Base-by-base conservation (phyloP, 2,888 invertebrate genomes). In the Megalurothrips usitatus region DNA sequence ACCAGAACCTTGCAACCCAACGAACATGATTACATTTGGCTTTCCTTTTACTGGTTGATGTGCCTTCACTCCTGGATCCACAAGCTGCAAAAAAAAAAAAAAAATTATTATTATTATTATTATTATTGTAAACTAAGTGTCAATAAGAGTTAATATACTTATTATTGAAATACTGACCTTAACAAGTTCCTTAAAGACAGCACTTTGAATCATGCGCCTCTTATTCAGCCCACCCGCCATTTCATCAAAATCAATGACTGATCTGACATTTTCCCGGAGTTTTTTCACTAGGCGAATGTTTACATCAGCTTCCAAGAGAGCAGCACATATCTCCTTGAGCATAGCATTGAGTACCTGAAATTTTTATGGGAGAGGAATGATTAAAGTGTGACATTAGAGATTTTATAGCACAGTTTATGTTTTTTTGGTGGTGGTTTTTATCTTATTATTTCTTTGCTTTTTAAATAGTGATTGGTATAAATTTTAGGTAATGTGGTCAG, bases 201-300 rank as follows among this genome's bases (percentile, higher is more conserved):
- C 98, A 84, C 96, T 99, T 87, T 99, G 99, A 85, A 99, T 99
- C 96, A 99, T 97, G 82, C 98, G 91, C 80, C 99, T 90, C 87
- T 99, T 99, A 88, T 99, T 99, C 79, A 99, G 92, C 11, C 99
- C 99, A 68, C 95, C 95, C 85, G 98, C 98, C 97, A 99, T 99
- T 87, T 99, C 99, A 86, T 99, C 99, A 88, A 99, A 99, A 88
- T 99, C 98, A 87, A 99, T 99, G 83, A 97, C 97, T 79, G 95
- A 92, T 82, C 96, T 92, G 48, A 99, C 98, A 96, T 99, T 99
- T 89, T 99, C 98, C 84, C 98, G 91, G 78, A 99, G 90, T 87
- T 96, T 94, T 88, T 98, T 98, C 0, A 99, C 99, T 84, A 99
- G 90, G 84, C 94, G 92, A 84, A 99, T 97, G 88, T 99, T 99